These are phyloP conservation scores for Dipus sagitta DNA, from an alignment of 2,797 vertebrate species.

Conservation along the genomic window DNA sequence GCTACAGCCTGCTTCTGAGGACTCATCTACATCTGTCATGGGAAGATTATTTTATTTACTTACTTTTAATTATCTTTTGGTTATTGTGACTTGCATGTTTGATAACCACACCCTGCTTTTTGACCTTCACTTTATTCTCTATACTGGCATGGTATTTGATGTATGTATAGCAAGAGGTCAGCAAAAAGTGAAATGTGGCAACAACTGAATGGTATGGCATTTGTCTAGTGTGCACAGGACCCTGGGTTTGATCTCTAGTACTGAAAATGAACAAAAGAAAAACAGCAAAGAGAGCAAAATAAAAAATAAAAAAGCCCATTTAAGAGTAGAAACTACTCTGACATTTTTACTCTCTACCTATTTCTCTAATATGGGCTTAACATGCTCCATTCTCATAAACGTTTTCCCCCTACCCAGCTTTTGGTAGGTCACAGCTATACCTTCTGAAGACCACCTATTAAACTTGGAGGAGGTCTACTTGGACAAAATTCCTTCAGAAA, in stretches of 20 bases:
- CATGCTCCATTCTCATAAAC: not conserved
- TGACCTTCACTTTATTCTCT: not conserved
- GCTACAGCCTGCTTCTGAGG: not conserved
- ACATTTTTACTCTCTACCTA: not conserved
- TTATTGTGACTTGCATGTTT: not conserved
- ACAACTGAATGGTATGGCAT: not conserved
- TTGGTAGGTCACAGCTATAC: not conserved
- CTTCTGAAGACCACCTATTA: not conserved
- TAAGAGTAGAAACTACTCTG: not conserved
- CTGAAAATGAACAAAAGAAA: not conserved
- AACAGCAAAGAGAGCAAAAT: too few species aligned
- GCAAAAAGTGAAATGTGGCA: not conserved
- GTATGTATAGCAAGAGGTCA: not conserved
- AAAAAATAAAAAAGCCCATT: not conserved
- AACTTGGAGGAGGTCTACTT: not conserved
- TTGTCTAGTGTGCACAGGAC: too few species aligned
- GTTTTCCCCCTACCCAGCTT: not conserved
- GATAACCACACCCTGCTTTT: not conserved
- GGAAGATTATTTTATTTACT: not conserved
- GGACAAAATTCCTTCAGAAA: constrained; percentile 21
- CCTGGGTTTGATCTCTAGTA: not conserved
- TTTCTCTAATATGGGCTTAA: not conserved
- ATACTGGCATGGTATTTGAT: not conserved
- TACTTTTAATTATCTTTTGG: not conserved
- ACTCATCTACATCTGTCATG: not conserved